A percentile compares a stretch with the other conserved stretches of the same genome.
Conservation (phyloP, 1,140 invertebrate genomes). For the Micrasema longulum region DNA sequence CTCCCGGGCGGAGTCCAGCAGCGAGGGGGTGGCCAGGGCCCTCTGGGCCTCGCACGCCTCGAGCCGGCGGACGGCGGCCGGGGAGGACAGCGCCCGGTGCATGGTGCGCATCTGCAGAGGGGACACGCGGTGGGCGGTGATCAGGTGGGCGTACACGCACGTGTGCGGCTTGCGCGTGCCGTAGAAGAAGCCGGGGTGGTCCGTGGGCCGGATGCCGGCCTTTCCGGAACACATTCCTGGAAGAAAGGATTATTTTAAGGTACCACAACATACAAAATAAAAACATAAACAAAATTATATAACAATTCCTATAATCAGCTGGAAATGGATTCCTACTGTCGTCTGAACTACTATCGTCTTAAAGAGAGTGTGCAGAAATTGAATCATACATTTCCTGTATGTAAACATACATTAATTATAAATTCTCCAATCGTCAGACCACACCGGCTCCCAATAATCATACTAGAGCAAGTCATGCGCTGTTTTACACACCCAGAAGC, state of each 20-base stretch:
- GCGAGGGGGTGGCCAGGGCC: background rate
- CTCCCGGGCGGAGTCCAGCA: constrained; percentile 16
- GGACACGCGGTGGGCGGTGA: constrained; percentile 48
- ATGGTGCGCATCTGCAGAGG: constrained; percentile 40
- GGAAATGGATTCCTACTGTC: too few species aligned
- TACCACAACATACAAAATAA: background rate
- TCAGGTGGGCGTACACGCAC: constrained; percentile 55
- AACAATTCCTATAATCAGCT: too few species aligned
- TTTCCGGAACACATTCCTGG: constrained; percentile 66
- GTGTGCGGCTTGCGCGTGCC: constrained; percentile 65
- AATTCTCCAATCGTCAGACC: too few species aligned
- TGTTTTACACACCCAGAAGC: too few species aligned
- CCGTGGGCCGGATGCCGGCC: constrained; percentile 66
- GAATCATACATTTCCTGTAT: too few species aligned
- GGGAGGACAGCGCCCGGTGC: constrained; percentile 13
- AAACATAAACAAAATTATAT: background rate
- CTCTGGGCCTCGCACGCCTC: constrained; percentile 15
- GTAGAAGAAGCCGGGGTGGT: constrained; percentile 74
- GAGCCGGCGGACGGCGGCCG: background rate
- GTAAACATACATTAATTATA: too few species aligned
- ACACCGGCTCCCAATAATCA: too few species aligned
- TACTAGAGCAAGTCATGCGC: too few species aligned
- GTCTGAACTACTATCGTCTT: too few species aligned
- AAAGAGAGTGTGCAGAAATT: too few species aligned
- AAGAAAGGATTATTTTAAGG: constrained; percentile 41